phyloP scores from a whole-genome alignment of 2,888 invertebrate species.

The Galeruca laticollis region DNA sequence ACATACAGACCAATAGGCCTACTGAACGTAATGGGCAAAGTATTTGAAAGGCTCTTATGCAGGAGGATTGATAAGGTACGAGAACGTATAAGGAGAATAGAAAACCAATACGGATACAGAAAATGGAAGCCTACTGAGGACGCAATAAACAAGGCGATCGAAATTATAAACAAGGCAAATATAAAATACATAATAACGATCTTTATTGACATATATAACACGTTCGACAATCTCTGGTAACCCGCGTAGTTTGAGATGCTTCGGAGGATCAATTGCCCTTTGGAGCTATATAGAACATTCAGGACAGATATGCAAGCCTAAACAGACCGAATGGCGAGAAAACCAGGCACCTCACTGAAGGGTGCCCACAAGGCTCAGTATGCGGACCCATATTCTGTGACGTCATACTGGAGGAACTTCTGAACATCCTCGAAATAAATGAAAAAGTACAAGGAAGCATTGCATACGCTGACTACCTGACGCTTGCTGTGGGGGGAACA shows the following conservation, averaged over 20 bases:
- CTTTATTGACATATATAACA: slow-evolving; percentile 19
- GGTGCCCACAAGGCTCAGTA: slow-evolving; percentile 3
- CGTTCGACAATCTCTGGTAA: slow-evolving; percentile 29
- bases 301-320: slow-evolving; percentile 20
- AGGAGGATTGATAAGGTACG: too few species aligned
- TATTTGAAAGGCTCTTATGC: too few species aligned
- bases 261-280: too few species aligned
- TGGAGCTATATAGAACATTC: slow-evolving; percentile 9
- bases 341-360: slow-evolving; percentile 10
- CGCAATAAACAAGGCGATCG: too few species aligned
- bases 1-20: not conserved
- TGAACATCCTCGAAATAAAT: not conserved
- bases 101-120: too few species aligned
- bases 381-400: too few species aligned
- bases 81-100: too few species aligned
- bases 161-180: slow-evolving; percentile 14
- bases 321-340: slow-evolving; percentile 13
- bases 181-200: slow-evolving; percentile 19
- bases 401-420: too few species aligned
- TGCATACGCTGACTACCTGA: slow-evolving; percentile 21
- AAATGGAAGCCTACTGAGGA: too few species aligned
- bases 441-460: not conserved
- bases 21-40: too few species aligned
- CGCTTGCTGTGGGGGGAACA: not conserved
- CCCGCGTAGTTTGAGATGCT: slow-evolving; percentile 6